A percentile compares a stretch with the other conserved stretches of the same genome.
Evolutionary conservation across 2,113 vertebrate species (phyloP).

Genomic region (Ptilonorhynchus violaceus): DNA sequence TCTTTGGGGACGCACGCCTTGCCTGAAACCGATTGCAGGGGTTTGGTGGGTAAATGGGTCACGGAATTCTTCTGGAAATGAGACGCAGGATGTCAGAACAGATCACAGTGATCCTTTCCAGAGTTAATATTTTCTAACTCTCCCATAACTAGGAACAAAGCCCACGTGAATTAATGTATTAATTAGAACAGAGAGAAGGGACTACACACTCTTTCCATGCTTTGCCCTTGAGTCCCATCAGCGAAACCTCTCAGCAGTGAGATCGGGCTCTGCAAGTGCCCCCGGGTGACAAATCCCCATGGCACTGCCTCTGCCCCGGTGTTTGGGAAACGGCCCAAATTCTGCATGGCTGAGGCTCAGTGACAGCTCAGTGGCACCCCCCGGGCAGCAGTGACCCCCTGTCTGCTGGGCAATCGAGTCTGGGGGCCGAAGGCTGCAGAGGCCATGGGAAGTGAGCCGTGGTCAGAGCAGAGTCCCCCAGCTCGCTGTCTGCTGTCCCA

Average conservation of each 20-base stretch:
- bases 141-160: not conserved
- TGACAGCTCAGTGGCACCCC: not conserved
- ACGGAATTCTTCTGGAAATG: not conserved
- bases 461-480: not conserved
- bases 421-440: not conserved
- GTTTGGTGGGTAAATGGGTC: not conserved
- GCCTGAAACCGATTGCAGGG: not conserved
- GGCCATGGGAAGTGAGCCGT: not conserved
- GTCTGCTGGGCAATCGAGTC: not conserved
- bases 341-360: rapidly evolving
- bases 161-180: not conserved
- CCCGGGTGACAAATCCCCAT: not conserved
- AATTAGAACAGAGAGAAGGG: not conserved
- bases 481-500: not conserved
- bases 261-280: not conserved
- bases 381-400: not conserved
- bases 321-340: rapidly evolving
- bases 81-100: not conserved
- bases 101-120: not conserved
- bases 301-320: rapidly evolving
- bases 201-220: not conserved
- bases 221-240: not conserved
- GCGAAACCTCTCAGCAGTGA: not conserved
- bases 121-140: not conserved
- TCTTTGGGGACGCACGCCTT: not conserved